These are phyloP conservation scores for Folsomia manolachei DNA, from an alignment of 2,888 invertebrate species.

Conservation along the genomic window DNA sequence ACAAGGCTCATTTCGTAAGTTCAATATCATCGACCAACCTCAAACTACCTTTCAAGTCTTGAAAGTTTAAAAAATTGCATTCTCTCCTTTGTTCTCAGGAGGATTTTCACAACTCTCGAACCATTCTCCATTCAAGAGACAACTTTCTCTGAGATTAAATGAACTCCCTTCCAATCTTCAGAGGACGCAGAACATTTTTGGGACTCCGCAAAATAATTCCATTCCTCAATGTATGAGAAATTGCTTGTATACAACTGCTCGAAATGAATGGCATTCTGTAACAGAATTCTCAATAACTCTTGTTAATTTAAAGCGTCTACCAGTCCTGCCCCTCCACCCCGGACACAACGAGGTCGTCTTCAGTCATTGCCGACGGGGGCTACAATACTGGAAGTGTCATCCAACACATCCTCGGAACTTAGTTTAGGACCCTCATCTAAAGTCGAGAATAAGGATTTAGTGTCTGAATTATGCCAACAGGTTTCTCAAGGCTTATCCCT, in stretches of 20 bases:
- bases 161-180: constrained; percentile 94
- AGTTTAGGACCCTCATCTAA: constrained; percentile 45
- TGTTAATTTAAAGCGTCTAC: constrained; percentile 43
- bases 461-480: constrained; percentile 74
- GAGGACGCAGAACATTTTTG: constrained; percentile 57
- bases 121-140: constrained; percentile 91
- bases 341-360: constrained; percentile 53
- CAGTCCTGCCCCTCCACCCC: constrained; percentile 53
- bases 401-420: constrained; percentile 52
- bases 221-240: constrained; percentile 38
- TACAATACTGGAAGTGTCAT: constrained; percentile 70
- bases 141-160: constrained; percentile 89
- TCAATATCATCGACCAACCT: background rate
- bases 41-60: background rate
- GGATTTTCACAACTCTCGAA: constrained; percentile 78
- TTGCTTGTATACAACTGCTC: too few relatives aligned
- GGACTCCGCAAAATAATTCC: constrained; percentile 23
- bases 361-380: constrained; percentile 54
- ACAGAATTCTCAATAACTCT: background rate
- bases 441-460: constrained; percentile 57
- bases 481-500: constrained; percentile 72
- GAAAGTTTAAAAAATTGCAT: background rate
- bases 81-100: too few relatives aligned
- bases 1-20: constrained; percentile 74
- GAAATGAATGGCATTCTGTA: too few relatives aligned